phyloP scores from a whole-genome alignment of 2,888 invertebrate species.

The Galeruca laticollis region DNA sequence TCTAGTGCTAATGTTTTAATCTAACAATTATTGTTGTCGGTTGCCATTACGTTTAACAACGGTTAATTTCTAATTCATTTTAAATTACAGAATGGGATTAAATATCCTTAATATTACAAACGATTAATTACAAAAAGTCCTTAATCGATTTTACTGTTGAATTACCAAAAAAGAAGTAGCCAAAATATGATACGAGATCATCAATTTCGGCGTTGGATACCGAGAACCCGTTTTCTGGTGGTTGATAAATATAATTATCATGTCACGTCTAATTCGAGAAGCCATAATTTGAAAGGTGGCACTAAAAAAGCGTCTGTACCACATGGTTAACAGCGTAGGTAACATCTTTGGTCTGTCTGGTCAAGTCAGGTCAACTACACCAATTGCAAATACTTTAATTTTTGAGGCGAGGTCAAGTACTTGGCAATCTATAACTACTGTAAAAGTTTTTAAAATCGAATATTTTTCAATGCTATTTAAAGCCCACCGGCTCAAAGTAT shows the following conservation, averaged over 20 bases:
- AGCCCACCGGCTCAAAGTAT: no score
- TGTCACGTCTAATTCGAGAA: conserved; percentile 11
- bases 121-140: no score
- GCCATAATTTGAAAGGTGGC: conserved; percentile 13
- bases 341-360: conserved; percentile 17
- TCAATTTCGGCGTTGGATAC: background rate
- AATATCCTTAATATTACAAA: no score
- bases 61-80: no score
- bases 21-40: no score
- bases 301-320: conserved; percentile 6
- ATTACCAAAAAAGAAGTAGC: background rate
- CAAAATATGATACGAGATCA: background rate
- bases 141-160: no score
- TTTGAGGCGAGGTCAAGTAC: background rate
- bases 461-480: background rate
- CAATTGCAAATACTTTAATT: conserved; percentile 3
- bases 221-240: background rate
- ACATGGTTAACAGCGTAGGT: conserved; percentile 3
- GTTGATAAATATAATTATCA: conserved; percentile 12
- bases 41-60: no score
- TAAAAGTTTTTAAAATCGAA: background rate
- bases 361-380: conserved; percentile 16
- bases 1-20: no score
- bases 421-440: background rate
- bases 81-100: no score